Conservation (phyloP, 2,797 vertebrate genomes). For the Microctenopoma lineatum region DNA sequence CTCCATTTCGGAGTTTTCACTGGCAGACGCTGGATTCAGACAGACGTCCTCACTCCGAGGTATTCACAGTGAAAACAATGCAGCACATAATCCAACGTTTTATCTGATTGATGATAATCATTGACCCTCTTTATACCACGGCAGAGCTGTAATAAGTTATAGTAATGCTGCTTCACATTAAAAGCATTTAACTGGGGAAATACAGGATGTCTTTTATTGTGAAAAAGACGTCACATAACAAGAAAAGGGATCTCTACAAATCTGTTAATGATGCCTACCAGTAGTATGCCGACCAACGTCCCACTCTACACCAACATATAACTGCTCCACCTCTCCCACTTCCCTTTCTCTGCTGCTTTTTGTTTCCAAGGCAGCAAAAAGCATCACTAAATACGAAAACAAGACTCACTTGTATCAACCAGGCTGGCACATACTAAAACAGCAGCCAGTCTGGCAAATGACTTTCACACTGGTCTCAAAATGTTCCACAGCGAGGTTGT, state of each 20-base stretch:
- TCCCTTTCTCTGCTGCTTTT: slow-evolving; percentile 22
- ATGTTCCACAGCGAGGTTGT: slow-evolving; percentile 42
- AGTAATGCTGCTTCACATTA: neutral
- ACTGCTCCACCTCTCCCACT: slow-evolving; percentile 31
- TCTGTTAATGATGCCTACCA: slow-evolving; percentile 51
- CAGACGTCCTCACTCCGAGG: neutral
- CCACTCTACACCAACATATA: slow-evolving; percentile 1
- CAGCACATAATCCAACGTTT: neutral
- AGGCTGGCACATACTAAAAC: slow-evolving; percentile 27
- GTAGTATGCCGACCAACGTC: slow-evolving; percentile 29
- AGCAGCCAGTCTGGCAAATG: slow-evolving; percentile 26
- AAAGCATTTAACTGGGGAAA: neutral
- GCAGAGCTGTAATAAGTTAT: neutral
- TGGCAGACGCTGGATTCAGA: neutral
- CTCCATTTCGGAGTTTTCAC: neutral
- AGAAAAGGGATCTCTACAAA: too few species aligned
- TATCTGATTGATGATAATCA: neutral
- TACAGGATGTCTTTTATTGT: neutral
- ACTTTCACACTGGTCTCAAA: slow-evolving; percentile 33
- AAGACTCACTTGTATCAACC: slow-evolving; percentile 41
- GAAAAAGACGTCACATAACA: neutral
- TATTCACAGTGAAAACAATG: neutral
- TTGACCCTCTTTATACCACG: neutral
- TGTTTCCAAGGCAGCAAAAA: slow-evolving; percentile 62
- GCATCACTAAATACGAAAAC: slow-evolving; percentile 54